These are phyloP conservation scores for Macrocentrus cingulum DNA, from an alignment of 1,140 invertebrate species.

Conservation along the genomic window DNA sequence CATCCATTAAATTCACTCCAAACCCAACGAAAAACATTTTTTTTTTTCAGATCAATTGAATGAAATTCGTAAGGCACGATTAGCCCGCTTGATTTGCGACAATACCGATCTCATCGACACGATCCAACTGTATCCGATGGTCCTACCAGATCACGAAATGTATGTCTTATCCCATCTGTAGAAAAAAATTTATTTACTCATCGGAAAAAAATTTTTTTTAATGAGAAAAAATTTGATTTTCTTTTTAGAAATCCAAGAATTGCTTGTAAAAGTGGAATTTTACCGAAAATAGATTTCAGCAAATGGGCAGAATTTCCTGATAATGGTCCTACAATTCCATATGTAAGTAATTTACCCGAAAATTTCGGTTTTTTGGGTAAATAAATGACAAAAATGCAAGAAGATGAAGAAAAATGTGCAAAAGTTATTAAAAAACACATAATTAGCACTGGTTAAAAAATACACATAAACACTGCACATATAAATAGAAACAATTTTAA, in stretches of 20 bases:
- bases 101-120: conserved; percentile 92
- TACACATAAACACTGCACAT: background rate
- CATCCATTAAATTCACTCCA: background rate
- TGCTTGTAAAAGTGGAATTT: conserved; percentile 81
- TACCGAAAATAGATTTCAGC: conserved; percentile 81
- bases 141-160: conserved; percentile 88
- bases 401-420: too few species aligned
- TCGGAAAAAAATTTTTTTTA: too few species aligned
- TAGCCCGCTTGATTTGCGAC: conserved; percentile 91
- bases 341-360: conserved; percentile 67
- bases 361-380: conserved; percentile 62
- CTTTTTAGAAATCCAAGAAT: conserved; percentile 81
- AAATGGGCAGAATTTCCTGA: conserved; percentile 80
- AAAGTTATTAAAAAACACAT: background rate
- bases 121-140: conserved; percentile 92
- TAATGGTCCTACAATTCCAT: conserved; percentile 60
- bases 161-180: conserved; percentile 59
- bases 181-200: conserved; percentile 11
- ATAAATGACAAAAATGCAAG: conserved; percentile 41
- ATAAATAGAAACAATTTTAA: background rate
- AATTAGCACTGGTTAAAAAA: background rate
- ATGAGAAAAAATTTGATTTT: too few species aligned
- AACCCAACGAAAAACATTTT: conserved; percentile 4
- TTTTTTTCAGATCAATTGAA: conserved; percentile 74
- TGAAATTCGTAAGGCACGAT: conserved; percentile 83